phyloP scores from a whole-genome alignment of 2,797 vertebrate genomes.

The Artibeus jamaicensis region DNA sequence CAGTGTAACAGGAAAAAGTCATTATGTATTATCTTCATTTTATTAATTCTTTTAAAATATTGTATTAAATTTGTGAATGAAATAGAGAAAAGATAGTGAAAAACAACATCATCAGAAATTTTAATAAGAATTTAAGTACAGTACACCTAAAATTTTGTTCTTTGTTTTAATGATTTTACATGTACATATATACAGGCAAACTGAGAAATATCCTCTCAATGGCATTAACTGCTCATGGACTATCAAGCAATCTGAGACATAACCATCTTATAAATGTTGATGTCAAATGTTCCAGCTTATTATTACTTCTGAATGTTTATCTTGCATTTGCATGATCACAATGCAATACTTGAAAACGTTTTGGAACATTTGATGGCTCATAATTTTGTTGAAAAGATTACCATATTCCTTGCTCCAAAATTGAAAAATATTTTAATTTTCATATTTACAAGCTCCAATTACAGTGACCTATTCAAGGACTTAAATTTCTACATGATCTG shows the following conservation, averaged over 20 bases:
- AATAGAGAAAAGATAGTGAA: not conserved
- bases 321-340: not conserved
- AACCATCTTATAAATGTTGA: not conserved
- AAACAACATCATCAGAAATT: not conserved
- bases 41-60: not conserved
- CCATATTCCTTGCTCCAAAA: not conserved
- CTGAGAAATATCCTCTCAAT: not conserved
- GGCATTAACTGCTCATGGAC: not conserved
- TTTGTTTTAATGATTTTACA: not conserved
- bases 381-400: not conserved
- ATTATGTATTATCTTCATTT: not conserved
- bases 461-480: not conserved
- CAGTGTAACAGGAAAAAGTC: not conserved
- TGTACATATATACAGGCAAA: not conserved
- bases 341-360: not conserved
- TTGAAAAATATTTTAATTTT: not conserved
- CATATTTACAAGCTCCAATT: not conserved
- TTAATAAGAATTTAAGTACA: not conserved
- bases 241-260: not conserved
- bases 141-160: not conserved
- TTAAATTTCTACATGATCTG: not conserved
- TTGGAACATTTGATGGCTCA: not conserved
- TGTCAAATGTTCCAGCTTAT: not conserved
- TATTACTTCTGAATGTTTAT: not conserved
- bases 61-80: not conserved